Evolutionary conservation across 2,113 vertebrate species (phyloP).

Genomic region (Eudyptes chrysolophus): DNA sequence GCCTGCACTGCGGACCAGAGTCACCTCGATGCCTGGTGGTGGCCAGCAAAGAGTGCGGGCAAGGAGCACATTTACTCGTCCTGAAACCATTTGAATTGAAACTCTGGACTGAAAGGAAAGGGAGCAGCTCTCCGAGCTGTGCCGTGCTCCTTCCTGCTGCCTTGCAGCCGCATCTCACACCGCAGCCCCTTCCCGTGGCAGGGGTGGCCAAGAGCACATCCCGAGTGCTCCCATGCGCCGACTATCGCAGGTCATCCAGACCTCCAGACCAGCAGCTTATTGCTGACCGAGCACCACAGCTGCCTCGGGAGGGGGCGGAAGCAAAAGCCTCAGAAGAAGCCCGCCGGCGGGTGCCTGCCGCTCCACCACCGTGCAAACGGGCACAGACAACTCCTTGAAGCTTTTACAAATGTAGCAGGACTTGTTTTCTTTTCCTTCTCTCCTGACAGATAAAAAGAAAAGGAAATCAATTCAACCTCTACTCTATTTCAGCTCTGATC

Average conservation of each 20-base stretch:
- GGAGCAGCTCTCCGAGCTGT: not conserved
- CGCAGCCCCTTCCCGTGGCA: not conserved
- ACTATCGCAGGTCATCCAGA: not conserved
- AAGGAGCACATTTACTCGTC: not conserved
- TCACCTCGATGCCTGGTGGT: not conserved
- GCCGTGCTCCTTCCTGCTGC: not conserved
- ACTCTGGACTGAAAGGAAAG: not conserved
- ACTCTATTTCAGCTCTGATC: not conserved
- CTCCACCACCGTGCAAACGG: rapidly evolving
- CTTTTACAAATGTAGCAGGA: not conserved
- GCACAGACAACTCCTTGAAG: not conserved
- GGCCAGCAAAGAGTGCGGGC: not conserved
- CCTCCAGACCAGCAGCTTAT: not conserved
- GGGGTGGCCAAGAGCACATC: rapidly evolving
- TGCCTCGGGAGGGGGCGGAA: not conserved
- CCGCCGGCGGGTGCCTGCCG: rapidly evolving
- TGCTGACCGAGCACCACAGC: not conserved
- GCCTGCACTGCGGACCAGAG: rapidly evolving
- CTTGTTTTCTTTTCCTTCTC: not conserved
- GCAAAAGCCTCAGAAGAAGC: not conserved
- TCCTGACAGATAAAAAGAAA: not conserved
- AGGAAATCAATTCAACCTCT: not conserved
- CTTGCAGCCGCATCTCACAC: not conserved
- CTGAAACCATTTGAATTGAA: not conserved
- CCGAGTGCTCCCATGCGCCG: not conserved